Evolutionary conservation across 1,140 invertebrate species (phyloP), one percentile per base, ranked within the genome.

Genomic region (Mizuhopecten yessoensis): DNA sequence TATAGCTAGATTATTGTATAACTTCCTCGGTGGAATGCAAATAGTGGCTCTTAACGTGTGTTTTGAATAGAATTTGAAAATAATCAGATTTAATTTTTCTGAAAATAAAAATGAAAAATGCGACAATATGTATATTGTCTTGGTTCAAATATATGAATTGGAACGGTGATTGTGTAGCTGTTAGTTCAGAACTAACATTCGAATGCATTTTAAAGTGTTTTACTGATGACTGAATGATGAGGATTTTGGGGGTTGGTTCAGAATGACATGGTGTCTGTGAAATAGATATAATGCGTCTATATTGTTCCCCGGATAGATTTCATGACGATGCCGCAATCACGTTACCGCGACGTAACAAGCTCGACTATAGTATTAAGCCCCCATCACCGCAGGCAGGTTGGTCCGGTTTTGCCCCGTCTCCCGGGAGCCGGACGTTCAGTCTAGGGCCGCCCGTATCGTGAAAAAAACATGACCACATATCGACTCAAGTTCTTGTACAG

Each of bases 401-500:
- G 57, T 29, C 23, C 9, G 42, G 17, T 45, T 45, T 45, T n/a
- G 57, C 17, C 57, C 57, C 57, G 57, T 29, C 57, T 17, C 57
- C 2, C n/a, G n/a, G 57, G 57, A 75, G 57, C 1, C 57, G 57
- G 57, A 29, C 57, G 23, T 17, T 5, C 57, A 75, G 57, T 75
- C 57, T 75, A 9, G 57, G 23, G 57, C 20, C n/a, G 57, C 57
- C 2, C 57, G 57, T 75, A 75, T 75, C 57, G 57, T 29, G 57
- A 75, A 29, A n/a, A n/a, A 75, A 75, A 75, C 57, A 75, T 75
- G 57, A 75, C n/a, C 57, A 75, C 57, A 75, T 29, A 75, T 75
- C 57, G 57, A 75, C 57, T 75, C 57, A 75, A 75, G n/a, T 75
- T 75, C 57, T 75, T 75, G 57, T n/a, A 75, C 57, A 75, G 57